A percentile compares a stretch with the other conserved stretches of the same genome.
Evolutionary conservation across 2,888 invertebrate genomes (phyloP).

Genomic region (Agrotis ipsilon): DNA sequence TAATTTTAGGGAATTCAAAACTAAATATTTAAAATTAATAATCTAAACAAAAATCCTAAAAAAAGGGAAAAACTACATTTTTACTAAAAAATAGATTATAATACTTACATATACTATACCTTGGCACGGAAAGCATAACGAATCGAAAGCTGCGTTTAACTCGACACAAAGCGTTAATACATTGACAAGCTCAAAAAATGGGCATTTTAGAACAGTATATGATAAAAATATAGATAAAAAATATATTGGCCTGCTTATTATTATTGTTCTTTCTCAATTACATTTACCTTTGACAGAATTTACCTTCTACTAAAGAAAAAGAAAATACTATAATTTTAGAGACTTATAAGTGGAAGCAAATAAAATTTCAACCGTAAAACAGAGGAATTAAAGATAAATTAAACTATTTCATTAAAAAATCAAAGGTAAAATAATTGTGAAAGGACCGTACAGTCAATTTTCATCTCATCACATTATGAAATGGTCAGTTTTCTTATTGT

Average conservation of each 20-base stretch:
- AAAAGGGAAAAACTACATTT: conserved; percentile 11
- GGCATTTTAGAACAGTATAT: conserved; percentile 77
- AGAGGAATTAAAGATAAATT: too few species aligned
- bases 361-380: too few species aligned
- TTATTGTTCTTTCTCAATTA: too few species aligned
- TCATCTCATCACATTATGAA: conserved; percentile 3
- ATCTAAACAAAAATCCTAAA: background rate
- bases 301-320: too few species aligned
- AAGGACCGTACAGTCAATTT: background rate
- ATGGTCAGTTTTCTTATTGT: background rate
- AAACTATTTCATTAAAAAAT: too few species aligned
- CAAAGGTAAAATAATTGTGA: too few species aligned
- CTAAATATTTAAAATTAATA: background rate
- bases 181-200: conserved; percentile 85
- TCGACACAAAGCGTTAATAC: conserved; percentile 81
- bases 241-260: background rate
- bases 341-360: too few species aligned
- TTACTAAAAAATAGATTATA: conserved; percentile 37
- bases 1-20: background rate
- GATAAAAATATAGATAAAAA: conserved; percentile 35
- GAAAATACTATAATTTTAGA: too few species aligned
- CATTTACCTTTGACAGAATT: too few species aligned
- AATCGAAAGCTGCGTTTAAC: conserved; percentile 78
- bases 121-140: conserved; percentile 78
- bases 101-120: conserved; percentile 78